Conservation (phyloP, 2,797 vertebrate genomes). For the Oreonectes daqikongensis region DNA sequence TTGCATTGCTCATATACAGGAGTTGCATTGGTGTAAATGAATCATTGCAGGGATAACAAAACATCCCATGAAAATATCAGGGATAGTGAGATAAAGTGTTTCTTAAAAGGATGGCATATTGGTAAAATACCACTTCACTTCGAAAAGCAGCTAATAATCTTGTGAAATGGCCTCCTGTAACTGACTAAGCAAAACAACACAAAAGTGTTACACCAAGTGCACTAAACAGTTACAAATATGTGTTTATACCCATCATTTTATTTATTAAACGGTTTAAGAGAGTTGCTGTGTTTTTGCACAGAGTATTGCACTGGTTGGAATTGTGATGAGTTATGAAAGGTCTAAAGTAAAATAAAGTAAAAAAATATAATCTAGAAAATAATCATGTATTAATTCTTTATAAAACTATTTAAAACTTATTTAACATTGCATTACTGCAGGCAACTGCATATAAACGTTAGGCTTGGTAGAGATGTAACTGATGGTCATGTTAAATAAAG, state of each 20-base stretch:
- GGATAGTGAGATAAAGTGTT: not conserved
- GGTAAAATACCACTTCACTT: slow-evolving; percentile 1
- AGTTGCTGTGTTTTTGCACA: slow-evolving; percentile 25
- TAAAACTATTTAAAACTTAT: slow-evolving; percentile 8
- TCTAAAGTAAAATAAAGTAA: not conserved
- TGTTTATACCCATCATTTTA: slow-evolving; percentile 14
- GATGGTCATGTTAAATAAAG: slow-evolving; percentile 38
- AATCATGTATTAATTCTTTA: slow-evolving; percentile 2
- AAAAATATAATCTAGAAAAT: slow-evolving; percentile 9
- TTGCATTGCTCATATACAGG: not conserved
- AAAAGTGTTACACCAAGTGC: slow-evolving; percentile 43
- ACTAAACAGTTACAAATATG: slow-evolving; percentile 43
- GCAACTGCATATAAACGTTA: slow-evolving; percentile 1
- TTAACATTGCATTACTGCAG: slow-evolving; percentile 21
- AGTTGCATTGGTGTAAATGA: slow-evolving; percentile 4
- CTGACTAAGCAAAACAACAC: slow-evolving; percentile 20
- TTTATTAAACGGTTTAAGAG: slow-evolving; percentile 3
- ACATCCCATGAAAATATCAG: not conserved
- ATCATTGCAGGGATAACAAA: slow-evolving; percentile 9
- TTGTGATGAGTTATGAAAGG: not conserved
- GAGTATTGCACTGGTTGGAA: slow-evolving; percentile 12
- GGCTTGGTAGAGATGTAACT: slow-evolving; percentile 29
- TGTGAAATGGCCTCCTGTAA: not conserved
- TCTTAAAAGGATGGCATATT: slow-evolving; percentile 28
- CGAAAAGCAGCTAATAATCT: slow-evolving; percentile 39